A percentile compares a stretch with the other conserved stretches of the same genome.
These are phyloP conservation scores for Chesias legatella DNA, from an alignment of 2,888 invertebrate species.

Conservation along the genomic window DNA sequence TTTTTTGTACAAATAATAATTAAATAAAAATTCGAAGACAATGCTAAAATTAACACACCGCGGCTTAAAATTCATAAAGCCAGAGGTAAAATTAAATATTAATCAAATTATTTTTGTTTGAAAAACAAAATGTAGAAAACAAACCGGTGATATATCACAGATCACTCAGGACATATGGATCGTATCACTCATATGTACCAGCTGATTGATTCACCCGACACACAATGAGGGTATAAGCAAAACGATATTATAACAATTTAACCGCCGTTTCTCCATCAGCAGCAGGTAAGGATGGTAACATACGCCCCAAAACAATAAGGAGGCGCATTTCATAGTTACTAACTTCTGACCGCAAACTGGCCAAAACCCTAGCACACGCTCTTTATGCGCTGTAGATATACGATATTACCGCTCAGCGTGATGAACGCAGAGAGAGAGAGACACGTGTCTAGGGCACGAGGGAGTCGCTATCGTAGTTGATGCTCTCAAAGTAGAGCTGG, in stretches of 20 bases:
- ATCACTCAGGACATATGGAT: slow-evolving; percentile 42
- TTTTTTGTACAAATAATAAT: slow-evolving; percentile 17
- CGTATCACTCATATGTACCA: too few relatives aligned
- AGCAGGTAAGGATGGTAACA: too few relatives aligned
- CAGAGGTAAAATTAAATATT: slow-evolving; percentile 14
- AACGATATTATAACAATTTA: slow-evolving; percentile 3
- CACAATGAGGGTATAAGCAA: too few relatives aligned
- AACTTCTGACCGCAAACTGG: too few relatives aligned
- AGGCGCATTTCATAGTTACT: too few relatives aligned
- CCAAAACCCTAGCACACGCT: too few relatives aligned
- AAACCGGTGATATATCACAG: slow-evolving; percentile 46
- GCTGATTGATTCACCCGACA: slow-evolving; percentile 25
- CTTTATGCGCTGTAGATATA: too few relatives aligned
- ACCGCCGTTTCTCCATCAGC: slow-evolving; percentile 5
- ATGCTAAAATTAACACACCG: slow-evolving; percentile 18
- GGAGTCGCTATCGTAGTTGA: slow-evolving; percentile 57
- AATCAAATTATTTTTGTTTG: slow-evolving; percentile 13
- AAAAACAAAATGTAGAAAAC: slow-evolving; percentile 21
- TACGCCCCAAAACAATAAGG: too few relatives aligned
- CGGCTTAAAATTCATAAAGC: slow-evolving; percentile 17
- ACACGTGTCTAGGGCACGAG: slow-evolving; percentile 43
- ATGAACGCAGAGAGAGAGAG: too few relatives aligned
- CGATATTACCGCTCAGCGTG: too few relatives aligned
- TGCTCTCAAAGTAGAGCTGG: too few relatives aligned
- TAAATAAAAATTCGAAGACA: slow-evolving; percentile 9